These are phyloP conservation scores for Menidia menidia DNA, from an alignment of 2,797 vertebrate species.

Conservation along the genomic window DNA sequence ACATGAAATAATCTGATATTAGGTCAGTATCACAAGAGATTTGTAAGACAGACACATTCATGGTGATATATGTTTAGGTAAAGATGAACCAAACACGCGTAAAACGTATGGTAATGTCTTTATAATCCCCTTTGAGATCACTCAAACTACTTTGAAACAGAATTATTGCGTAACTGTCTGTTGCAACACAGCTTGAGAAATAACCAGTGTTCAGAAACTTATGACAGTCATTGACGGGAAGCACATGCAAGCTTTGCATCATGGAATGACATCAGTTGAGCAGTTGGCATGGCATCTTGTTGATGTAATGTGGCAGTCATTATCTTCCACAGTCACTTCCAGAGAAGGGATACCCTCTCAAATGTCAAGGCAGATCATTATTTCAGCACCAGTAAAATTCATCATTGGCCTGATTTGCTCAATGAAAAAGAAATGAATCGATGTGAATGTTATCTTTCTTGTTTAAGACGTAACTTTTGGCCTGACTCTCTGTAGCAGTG, in stretches of 20 bases:
- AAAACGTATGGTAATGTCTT: constrained; percentile 31
- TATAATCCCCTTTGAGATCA: constrained; percentile 29
- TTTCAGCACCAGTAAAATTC: constrained; percentile 48
- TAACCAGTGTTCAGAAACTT: constrained; percentile 41
- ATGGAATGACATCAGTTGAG: constrained; percentile 71
- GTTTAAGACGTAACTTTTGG: constrained; percentile 53
- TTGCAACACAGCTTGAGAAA: constrained; percentile 53
- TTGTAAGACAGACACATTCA: constrained; percentile 25
- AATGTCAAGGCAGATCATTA: constrained; percentile 73
- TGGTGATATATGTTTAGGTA: constrained; percentile 19
- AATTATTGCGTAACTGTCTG: constrained; percentile 42
- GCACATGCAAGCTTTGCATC: constrained; percentile 67
- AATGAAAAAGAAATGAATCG: constrained; percentile 57
- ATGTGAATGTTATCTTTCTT: constrained; percentile 41
- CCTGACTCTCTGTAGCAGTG: constrained; percentile 35
- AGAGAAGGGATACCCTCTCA: constrained; percentile 79
- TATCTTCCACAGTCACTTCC: constrained; percentile 72
- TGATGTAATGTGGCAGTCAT: constrained; percentile 84
- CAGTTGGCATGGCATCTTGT: constrained; percentile 74
- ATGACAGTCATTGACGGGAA: constrained; percentile 66
- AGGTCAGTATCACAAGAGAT: constrained; percentile 19
- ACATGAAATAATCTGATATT: constrained; percentile 19
- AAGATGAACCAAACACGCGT: constrained; percentile 35
- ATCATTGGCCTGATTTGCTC: constrained; percentile 58
- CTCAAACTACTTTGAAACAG: constrained; percentile 39